phyloP scores from a whole-genome alignment of 2,888 invertebrate species.

The Latrodectus hesperus region DNA sequence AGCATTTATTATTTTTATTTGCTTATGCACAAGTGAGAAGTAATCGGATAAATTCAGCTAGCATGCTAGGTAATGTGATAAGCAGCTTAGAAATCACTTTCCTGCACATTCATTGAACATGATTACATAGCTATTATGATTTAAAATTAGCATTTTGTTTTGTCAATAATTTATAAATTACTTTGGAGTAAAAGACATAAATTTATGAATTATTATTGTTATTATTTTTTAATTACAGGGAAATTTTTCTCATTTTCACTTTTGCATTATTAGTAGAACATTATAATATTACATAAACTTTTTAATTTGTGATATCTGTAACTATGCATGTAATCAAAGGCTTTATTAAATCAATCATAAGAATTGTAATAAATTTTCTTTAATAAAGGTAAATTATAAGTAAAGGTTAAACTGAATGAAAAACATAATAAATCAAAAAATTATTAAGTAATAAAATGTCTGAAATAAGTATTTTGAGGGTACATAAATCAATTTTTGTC shows the following conservation, averaged over 20 bases:
- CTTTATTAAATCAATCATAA: not conserved
- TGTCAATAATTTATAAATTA: not conserved
- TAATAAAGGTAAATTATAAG: no score
- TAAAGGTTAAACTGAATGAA: no score
- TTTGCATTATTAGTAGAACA: not conserved
- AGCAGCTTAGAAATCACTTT: no score
- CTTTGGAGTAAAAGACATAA: not conserved
- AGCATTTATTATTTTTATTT: not conserved
- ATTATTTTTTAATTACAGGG: not conserved
- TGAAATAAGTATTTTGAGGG: no score
- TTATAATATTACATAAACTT: not conserved
- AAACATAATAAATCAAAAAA: no score
- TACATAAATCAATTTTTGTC: no score
- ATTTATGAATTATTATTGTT: slow-evolving; percentile 3
- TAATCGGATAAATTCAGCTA: not conserved
- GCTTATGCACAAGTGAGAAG: not conserved
- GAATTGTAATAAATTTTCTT: not conserved
- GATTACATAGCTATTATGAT: not conserved
- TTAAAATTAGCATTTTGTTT: not conserved
- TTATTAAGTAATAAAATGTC: no score
- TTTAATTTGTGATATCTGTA: not conserved
- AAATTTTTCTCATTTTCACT: not conserved
- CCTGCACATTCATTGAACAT: not conserved
- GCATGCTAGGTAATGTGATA: no score
- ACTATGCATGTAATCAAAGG: not conserved